Evolutionary conservation across 2,113 vertebrate species (phyloP).

Genomic region (Dicentrarchus labrax): DNA sequence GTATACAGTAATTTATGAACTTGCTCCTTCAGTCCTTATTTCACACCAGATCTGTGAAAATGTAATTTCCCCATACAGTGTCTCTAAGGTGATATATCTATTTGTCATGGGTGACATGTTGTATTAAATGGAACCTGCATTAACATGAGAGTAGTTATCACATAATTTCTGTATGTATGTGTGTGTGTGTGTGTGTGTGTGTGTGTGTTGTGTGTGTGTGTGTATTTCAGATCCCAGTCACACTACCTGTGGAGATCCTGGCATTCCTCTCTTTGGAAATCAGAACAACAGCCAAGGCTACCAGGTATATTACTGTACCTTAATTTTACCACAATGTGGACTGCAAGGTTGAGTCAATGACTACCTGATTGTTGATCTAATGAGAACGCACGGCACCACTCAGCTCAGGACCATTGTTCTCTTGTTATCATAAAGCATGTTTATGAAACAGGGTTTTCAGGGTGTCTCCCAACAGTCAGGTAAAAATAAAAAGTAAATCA

Average conservation of each 20-base stretch:
- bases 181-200: constrained; percentile 20
- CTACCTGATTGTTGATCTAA: neutral
- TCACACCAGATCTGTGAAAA: constrained; percentile 9
- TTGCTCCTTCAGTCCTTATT: constrained; percentile 9
- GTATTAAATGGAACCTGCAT: neutral
- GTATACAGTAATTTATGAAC: constrained; percentile 7
- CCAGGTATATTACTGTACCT: constrained; percentile 84
- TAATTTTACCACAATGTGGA: neutral
- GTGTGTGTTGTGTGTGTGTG: constrained; percentile 29
- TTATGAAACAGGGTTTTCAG: neutral
- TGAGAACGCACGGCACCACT: neutral
- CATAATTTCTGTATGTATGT: constrained; percentile 9
- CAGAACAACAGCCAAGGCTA: constrained; percentile 97
- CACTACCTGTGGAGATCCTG: constrained; percentile 92
- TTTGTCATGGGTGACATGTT: neutral
- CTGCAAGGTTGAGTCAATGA: neutral
- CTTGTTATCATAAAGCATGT: neutral
- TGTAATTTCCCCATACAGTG: neutral
- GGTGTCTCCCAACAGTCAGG: neutral
- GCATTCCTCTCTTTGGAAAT: constrained; percentile 91
- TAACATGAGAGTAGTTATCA: constrained; percentile 6
- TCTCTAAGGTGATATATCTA: neutral
- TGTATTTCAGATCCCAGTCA: constrained; percentile 90
- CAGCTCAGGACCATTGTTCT: neutral
- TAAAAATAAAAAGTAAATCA: too few relatives aligned